These are phyloP conservation scores for Xestia sexstrigata DNA, from an alignment of 2,888 invertebrate genomes.

Conservation along the genomic window DNA sequence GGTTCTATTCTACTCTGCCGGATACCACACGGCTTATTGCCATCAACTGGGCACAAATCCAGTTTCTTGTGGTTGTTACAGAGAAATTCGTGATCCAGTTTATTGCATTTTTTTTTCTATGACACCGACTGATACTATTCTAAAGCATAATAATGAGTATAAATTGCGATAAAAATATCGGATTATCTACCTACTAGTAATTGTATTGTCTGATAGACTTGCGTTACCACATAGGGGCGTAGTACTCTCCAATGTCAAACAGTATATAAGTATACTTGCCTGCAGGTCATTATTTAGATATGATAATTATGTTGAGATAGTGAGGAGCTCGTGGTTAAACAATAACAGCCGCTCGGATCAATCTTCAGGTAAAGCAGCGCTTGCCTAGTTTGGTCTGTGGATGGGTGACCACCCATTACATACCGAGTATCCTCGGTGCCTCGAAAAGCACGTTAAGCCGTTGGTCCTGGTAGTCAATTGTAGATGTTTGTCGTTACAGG, in stretches of 20 bases:
- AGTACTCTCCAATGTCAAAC: conserved; percentile 38
- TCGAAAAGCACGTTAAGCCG: too few relatives aligned
- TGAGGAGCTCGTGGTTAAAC: too few relatives aligned
- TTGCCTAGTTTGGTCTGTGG: too few relatives aligned
- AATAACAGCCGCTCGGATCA: too few relatives aligned
- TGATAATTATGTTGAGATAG: background rate
- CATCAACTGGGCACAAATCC: background rate
- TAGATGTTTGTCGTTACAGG: too few relatives aligned
- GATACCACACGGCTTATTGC: too few relatives aligned
- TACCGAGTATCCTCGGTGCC: too few relatives aligned
- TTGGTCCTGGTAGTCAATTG: too few relatives aligned
- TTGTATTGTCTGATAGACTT: conserved; percentile 27
- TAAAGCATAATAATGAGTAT: background rate
- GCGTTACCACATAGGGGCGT: conserved; percentile 45
- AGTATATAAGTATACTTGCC: background rate
- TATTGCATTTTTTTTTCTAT: background rate
- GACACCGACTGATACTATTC: background rate
- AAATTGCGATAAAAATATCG: conserved; percentile 11
- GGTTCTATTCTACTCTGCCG: too few relatives aligned
- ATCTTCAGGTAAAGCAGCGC: too few relatives aligned
- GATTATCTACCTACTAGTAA: background rate
- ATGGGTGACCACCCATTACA: too few relatives aligned
- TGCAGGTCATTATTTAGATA: background rate
- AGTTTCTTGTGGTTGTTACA: background rate
- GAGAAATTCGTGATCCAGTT: background rate